Base-by-base conservation (phyloP, 2,797 vertebrate genomes). In the Rhabdomys pumilio region DNA sequence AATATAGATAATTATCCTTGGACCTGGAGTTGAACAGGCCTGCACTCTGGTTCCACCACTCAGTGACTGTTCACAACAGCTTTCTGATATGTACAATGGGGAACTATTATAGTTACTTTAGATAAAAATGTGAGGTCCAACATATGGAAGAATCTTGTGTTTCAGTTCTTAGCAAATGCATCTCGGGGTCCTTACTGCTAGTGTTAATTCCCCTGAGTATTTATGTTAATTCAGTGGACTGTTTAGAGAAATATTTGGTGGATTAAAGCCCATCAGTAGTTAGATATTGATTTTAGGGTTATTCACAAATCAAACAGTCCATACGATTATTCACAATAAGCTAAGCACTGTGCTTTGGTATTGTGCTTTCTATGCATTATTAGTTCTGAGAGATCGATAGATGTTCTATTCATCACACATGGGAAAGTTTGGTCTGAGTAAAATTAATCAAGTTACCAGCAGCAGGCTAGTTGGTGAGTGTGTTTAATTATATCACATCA, bases 261-360 rank as follows among this genome's bases (percentile, higher is more conserved):
- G 80, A 19, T 57, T 55, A 93, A 73, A 86, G 44, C 29, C 63
- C 13, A 26, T 15, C 67, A 81, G 44, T 94, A 90, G 47, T 80
- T 86, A 93, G 95, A 90, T 92, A 82, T 85, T 26, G 61, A 83
- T 93, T 95, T 65, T 90, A 55, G 29, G 29, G 34, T 91, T 76
- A 88, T 59, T 91, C 67, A 55, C 82, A 69, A 83, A 86, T 90
- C 67, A 41, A 85, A 47, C 5, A 59, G 15, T 92, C 81, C 55
- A 65, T 59, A 11, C 38, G 31, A 24, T 53, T 83, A 13, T 59
- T 89, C 72, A 59, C 63, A 87, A 3, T 34, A 59, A 84, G 79
- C 87, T 92, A 95, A 91, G 38, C 41, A 67, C 34, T 19, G 3
- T 80, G n/a, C 75, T 65, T 72, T 63, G 69, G 75, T 75, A 5